Base-by-base conservation (phyloP, 2,113 vertebrate genomes). In the Paraplagusia blochii region DNA sequence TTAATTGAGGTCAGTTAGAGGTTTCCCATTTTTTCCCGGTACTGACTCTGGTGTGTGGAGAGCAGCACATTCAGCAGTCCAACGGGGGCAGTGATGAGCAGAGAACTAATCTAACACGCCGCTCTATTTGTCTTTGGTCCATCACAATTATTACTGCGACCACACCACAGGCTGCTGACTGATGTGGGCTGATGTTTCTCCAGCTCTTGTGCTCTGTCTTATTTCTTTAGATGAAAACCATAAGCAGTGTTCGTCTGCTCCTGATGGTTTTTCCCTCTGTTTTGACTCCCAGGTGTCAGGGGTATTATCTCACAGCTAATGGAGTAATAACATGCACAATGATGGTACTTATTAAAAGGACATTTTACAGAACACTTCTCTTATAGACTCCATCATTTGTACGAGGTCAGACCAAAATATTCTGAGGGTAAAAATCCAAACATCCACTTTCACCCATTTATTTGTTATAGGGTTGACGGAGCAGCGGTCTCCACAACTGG, bases 121-220 rank as follows among this genome's bases (percentile, higher is more conserved):
- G 14, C 35, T 65, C 67, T 66, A 51, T 72, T 71, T 57, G 60
- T 49, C 46, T 57, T 53, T 16, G 4, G 44, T 69, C 51, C 53
- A 46, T 44, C 7, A 11, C 46, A 63, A 45, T 56, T 60, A 29
- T 13, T 11, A 65, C 35, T 17, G 36, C 19, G 36, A 53, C 18
- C 51, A 48, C 54, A 69, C 57, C 51, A 69, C 2, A 7, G 63
- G 17, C 22, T 0, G 15, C 50, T 34, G 17, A 11, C 1, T 38
- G 35, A 76, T 59, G 39, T 63, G 65, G 51, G 22, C 6, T 29
- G 22, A 29, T 29, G 22, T 29, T 43, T 46, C 12, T 9, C 8
- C 2, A 10, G 42, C 39, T 46, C 40, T 13, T 18, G 22, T 34
- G 11, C 14, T 9, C 11, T 14, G 40, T 11, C 3, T 43, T 34